Evolutionary conservation across 2,113 vertebrate species (phyloP).

Genomic region (Sebastes fasciatus): DNA sequence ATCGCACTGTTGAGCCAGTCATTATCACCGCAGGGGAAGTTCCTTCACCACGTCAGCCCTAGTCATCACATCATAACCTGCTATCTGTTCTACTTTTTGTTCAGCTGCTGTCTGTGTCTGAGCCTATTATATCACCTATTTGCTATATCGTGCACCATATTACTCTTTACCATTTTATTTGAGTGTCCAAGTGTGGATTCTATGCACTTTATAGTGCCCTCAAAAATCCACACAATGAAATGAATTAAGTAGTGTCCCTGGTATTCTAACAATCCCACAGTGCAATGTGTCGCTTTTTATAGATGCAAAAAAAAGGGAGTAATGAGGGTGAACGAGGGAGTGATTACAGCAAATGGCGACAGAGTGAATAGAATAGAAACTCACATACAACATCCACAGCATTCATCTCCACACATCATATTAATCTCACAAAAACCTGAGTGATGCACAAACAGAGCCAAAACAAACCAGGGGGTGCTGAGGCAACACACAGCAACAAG

Average conservation of each 20-base stretch:
- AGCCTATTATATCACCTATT: background rate
- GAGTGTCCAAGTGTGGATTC: background rate
- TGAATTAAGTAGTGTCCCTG: background rate
- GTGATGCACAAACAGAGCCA: slow-evolving; percentile 1
- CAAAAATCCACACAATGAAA: background rate
- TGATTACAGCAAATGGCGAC: background rate
- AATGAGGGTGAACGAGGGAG: background rate
- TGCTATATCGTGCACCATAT: background rate
- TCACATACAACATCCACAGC: background rate
- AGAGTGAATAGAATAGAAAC: background rate
- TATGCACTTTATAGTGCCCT: background rate
- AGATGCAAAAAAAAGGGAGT: background rate
- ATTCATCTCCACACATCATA: background rate
- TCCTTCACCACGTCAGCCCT: too few species aligned
- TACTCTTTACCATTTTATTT: background rate
- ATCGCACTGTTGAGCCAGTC: too few species aligned
- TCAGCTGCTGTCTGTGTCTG: background rate
- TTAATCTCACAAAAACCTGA: background rate
- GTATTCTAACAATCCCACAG: background rate
- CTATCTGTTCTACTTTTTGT: slow-evolving; percentile 8
- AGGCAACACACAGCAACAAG: slow-evolving; percentile 8
- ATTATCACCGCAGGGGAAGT: too few species aligned
- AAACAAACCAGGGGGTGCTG: slow-evolving; percentile 1
- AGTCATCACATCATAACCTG: background rate
- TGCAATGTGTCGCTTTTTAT: background rate